Evolutionary conservation across 2,113 vertebrate species (phyloP).

Genomic region (Hippocampus guttulatus): DNA sequence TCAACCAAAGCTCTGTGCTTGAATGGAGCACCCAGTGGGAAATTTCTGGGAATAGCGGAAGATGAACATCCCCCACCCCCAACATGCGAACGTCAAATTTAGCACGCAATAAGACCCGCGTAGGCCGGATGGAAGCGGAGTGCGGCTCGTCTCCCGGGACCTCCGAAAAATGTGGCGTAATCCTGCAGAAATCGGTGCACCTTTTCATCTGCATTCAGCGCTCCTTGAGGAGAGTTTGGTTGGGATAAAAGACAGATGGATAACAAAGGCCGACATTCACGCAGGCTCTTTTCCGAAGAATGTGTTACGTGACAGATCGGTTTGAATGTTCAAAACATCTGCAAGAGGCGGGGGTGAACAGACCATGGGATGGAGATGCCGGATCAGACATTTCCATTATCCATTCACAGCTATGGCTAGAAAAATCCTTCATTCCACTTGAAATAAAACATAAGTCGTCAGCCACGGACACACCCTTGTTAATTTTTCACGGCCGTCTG

Average conservation of each 20-base stretch:
- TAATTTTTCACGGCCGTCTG: conserved; percentile 46
- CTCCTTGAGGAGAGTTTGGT: background rate
- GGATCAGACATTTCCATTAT: conserved; percentile 36
- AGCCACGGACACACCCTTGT: conserved; percentile 40
- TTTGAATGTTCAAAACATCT: background rate
- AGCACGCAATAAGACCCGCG: background rate
- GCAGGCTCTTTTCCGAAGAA: conserved; percentile 5
- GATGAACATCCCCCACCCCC: background rate
- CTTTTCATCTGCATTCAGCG: background rate
- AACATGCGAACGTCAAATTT: background rate
- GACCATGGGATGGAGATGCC: conserved; percentile 7
- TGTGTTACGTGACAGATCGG: conserved; percentile 29
- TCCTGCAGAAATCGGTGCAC: background rate
- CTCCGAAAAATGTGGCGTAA: background rate
- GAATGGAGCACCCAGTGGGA: too few species aligned
- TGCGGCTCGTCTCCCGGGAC: background rate
- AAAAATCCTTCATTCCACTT: conserved; percentile 49
- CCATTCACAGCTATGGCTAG: conserved; percentile 32
- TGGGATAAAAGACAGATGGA: background rate
- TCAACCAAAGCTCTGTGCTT: too few species aligned
- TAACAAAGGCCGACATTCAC: background rate
- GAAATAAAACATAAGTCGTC: conserved; percentile 54
- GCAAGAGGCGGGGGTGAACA: conserved; percentile 8
- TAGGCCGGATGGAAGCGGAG: background rate
- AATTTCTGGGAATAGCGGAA: background rate